Conservation (phyloP, 2,113 vertebrate genomes). For the Aythya baeri region DNA sequence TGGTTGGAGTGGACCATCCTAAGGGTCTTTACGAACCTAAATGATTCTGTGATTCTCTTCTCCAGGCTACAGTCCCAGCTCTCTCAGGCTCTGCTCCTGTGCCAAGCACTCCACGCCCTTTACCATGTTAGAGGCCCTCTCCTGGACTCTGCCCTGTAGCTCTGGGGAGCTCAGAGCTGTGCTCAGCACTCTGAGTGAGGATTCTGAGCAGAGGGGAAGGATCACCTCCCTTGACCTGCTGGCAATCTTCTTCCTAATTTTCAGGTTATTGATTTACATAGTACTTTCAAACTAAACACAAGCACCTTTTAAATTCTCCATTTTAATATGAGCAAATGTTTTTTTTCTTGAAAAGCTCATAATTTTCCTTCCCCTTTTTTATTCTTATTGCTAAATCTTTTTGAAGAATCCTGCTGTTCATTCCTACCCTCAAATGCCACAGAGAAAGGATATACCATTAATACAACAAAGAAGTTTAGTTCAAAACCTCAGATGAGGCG, state of each 20-base stretch:
- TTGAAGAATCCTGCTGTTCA: background rate
- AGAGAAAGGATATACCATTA: background rate
- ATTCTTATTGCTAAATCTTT: background rate
- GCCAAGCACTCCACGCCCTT: fast-evolving
- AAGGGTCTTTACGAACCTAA: background rate
- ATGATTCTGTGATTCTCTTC: background rate
- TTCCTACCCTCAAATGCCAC: background rate
- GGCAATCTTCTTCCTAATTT: background rate
- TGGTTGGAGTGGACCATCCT: background rate
- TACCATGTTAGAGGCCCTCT: background rate
- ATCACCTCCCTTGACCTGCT: background rate
- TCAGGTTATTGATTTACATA: background rate
- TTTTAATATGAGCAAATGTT: background rate
- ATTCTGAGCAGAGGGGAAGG: background rate
- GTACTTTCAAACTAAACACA: background rate
- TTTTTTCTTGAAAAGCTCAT: background rate
- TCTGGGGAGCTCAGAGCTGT: background rate
- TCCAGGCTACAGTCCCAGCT: background rate
- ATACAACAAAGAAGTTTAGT: background rate
- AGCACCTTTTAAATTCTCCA: background rate
- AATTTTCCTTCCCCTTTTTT: background rate
- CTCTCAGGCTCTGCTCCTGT: background rate
- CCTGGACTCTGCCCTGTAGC: background rate
- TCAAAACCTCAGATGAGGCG: background rate
- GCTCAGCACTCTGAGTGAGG: background rate